Percentiles rank a stretch among this genome's conserved stretches.
Conservation (phyloP, 2,888 invertebrate genomes). For the Antitype chi region DNA sequence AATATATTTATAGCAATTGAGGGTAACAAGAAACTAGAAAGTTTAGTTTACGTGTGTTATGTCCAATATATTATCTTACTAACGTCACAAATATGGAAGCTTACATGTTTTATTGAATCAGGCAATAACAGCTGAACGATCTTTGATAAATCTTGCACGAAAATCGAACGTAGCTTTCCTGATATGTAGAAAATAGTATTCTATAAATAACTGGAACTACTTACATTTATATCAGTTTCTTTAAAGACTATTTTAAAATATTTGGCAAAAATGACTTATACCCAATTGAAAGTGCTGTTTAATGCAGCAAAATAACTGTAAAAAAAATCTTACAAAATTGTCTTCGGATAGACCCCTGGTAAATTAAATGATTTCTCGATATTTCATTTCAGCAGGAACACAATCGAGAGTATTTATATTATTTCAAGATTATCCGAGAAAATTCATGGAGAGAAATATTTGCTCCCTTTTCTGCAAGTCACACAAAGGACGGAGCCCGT, state of each 20-base stretch:
- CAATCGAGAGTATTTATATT: conserved; percentile 20
- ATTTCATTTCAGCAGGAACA: background rate
- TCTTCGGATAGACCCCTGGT: background rate
- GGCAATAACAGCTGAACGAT: background rate
- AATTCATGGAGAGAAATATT: conserved; percentile 45
- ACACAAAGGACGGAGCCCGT: conserved; percentile 51
- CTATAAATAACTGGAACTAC: background rate
- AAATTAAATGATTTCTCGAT: background rate
- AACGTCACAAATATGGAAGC: conserved; percentile 9
- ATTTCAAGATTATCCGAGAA: conserved; percentile 44
- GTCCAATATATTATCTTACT: conserved; percentile 11
- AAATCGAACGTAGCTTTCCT: conserved; percentile 7
- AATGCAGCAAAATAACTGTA: background rate
- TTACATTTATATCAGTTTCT: conserved; percentile 1
- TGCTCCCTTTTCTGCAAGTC: conserved; percentile 56
- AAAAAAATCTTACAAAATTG: background rate
- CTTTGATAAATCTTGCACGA: conserved; percentile 26
- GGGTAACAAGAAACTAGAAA: conserved; percentile 48
- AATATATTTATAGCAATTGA: conserved; percentile 65
- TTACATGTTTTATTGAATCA: conserved; percentile 23
- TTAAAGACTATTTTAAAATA: conserved; percentile 1
- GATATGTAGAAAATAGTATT: background rate
- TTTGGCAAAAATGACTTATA: background rate
- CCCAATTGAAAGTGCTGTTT: background rate
- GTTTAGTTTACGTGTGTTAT: conserved; percentile 15